A percentile compares a stretch with the other conserved stretches of the same genome.
phyloP scores from a whole-genome alignment of 2,113 vertebrate species.

The Gorsachius goisagi region DNA sequence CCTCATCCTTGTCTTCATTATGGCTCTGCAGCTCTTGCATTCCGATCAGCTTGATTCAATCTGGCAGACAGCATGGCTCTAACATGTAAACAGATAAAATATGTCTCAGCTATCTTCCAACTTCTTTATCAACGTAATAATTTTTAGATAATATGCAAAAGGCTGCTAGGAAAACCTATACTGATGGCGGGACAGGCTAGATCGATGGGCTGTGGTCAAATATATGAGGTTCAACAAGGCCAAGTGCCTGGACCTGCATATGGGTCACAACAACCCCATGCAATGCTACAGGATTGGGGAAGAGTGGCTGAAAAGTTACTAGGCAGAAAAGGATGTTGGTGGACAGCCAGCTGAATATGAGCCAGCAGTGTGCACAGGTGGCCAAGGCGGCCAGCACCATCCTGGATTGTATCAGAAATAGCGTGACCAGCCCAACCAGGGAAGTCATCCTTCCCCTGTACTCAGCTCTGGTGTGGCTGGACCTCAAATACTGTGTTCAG shows the following conservation, averaged over 20 bases:
- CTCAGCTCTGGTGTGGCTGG: rapidly evolving
- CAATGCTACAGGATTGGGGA: not conserved
- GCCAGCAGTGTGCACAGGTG: not conserved
- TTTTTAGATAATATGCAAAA: not conserved
- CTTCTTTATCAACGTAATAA: not conserved
- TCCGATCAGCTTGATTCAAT: not conserved
- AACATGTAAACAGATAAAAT: not conserved
- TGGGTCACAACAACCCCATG: not conserved
- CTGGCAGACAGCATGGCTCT: not conserved
- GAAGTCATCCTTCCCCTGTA: not conserved
- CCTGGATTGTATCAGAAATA: not conserved
- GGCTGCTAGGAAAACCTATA: not conserved
- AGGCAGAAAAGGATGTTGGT: rapidly evolving
- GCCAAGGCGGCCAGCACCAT: not conserved
- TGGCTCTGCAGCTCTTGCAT: not conserved
- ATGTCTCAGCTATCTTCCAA: not conserved
- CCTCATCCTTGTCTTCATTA: not conserved
- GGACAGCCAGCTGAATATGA: not conserved
- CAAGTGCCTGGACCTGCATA: not conserved
- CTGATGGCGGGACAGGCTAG: not conserved
- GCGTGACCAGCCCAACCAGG: rapidly evolving
- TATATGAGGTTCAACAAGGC: not conserved
- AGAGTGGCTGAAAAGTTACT: not conserved
- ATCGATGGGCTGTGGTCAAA: not conserved
- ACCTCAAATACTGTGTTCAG: not conserved